Base-by-base conservation (phyloP, 2,113 vertebrate genomes). In the Dicrurus megarhynchus region DNA sequence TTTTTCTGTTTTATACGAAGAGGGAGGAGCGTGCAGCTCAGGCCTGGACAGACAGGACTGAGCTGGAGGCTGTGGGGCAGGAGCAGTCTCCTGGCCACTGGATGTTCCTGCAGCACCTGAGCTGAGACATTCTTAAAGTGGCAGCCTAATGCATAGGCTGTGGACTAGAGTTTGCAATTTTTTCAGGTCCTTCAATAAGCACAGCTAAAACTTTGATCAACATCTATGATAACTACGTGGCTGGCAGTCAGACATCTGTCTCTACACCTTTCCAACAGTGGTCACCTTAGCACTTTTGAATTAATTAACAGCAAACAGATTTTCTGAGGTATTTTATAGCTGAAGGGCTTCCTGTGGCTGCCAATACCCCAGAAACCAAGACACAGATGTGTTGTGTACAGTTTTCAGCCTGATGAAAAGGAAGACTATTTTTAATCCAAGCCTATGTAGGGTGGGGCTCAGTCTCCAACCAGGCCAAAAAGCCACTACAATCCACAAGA, bases 401-500 rank as follows among this genome's bases (percentile, higher is more conserved):
- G 61, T 93, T 97, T 95, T 95, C 93, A 94, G 89, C 75, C 96
- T 95, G 76, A 93, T 95, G 90, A 97, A 96, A 97, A 96, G 84
- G 74, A 97, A 95, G 88, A 79, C 96, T 98, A 96, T 97, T 98
- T 98, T 95, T 97, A 97, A 95, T 95, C 87, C 96, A 96, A 95
- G 95, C 92, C 89, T 91, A 94, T 78, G 1, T 95, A 97, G 97
- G 98, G 98, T 98, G 98, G 97, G 90, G 95, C 76, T 96, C 96
- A 93, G 96, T 90, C 95, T 95, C 88, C 89, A 93, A 89, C 83
- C 90, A 97, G 95, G 93, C 97, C 96, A 98, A 97, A 97, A 93
- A 96, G 90, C 94, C 96, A 97, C 97, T 97, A 96, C 95, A 97
- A 97, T 96, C 97, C 96, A 97, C 97, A 92, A 97, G 95, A 95